A percentile compares a stretch with the other conserved stretches of the same genome.
phyloP scores from a whole-genome alignment of 2,113 vertebrate species.

The Pluvianellus socialis region DNA sequence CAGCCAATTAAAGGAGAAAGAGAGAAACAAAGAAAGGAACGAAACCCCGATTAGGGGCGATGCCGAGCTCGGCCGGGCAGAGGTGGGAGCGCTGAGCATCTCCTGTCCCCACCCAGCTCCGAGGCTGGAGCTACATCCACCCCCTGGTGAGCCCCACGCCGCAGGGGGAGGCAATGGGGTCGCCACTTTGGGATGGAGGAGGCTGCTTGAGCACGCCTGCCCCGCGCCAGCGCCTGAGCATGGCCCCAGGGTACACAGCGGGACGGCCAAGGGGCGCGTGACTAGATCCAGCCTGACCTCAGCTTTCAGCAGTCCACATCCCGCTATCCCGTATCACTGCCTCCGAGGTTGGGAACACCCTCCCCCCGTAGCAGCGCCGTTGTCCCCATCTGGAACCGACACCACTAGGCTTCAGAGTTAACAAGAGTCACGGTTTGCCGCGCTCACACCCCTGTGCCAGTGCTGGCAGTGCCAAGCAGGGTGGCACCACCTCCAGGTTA shows the following conservation, averaged over 20 bases:
- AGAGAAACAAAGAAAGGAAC: constrained; percentile 33
- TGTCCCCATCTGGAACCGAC: accelerated
- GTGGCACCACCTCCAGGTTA: accelerated
- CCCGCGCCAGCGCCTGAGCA: accelerated
- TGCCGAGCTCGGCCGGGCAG: background rate
- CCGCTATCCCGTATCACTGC: accelerated
- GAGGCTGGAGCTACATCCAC: background rate
- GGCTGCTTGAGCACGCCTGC: accelerated
- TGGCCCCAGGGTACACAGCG: accelerated
- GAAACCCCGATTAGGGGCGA: background rate
- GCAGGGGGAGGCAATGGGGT: accelerated
- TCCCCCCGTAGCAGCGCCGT: accelerated
- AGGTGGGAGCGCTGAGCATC: background rate
- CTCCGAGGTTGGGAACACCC: background rate
- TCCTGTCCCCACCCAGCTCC: background rate
- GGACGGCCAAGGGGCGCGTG: accelerated
- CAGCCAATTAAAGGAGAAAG: constrained; percentile 37
- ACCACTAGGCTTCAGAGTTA: background rate
- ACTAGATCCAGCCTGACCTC: background rate
- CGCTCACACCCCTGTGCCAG: accelerated
- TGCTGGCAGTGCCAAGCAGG: accelerated
- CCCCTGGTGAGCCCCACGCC: accelerated
- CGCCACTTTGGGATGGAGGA: accelerated
- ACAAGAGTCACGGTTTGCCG: accelerated
- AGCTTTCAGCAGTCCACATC: background rate